Percentiles rank a stretch among this genome's conserved stretches.
Conservation (phyloP, 2,888 invertebrate species). For the Yponomeuta evonymella region DNA sequence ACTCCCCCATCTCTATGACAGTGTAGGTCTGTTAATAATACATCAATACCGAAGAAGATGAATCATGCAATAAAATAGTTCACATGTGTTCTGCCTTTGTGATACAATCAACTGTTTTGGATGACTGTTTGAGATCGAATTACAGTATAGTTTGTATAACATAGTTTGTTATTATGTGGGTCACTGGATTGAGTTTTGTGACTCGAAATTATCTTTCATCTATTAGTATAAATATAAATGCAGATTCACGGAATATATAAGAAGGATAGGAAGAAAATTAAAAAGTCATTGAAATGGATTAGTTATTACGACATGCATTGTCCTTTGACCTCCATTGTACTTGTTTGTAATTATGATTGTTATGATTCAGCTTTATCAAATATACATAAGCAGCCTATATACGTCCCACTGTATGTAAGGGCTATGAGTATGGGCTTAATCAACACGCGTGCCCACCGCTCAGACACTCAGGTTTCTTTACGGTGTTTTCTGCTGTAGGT, state of each 20-base stretch:
- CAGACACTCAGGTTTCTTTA: no score
- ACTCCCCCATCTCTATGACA: background rate
- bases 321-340: background rate
- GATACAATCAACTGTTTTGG: background rate
- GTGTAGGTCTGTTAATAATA: background rate
- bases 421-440: no score
- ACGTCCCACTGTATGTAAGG: no score
- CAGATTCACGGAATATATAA: no score
- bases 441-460: no score
- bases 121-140: background rate
- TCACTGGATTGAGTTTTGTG: background rate
- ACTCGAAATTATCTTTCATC: background rate
- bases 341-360: background rate
- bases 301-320: no score
- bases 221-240: no score
- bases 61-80: background rate
- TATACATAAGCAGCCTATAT: background rate
- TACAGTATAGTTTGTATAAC: background rate
- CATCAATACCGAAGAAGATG: background rate
- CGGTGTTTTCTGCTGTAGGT: no score
- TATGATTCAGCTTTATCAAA: background rate
- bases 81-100: background rate
- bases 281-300: no score
- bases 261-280: no score
- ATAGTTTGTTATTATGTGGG: background rate